Percentiles rank a stretch among this genome's conserved stretches.
These are phyloP conservation scores for Myocastor coypus DNA, from an alignment of 2,113 vertebrate species.

Conservation along the genomic window DNA sequence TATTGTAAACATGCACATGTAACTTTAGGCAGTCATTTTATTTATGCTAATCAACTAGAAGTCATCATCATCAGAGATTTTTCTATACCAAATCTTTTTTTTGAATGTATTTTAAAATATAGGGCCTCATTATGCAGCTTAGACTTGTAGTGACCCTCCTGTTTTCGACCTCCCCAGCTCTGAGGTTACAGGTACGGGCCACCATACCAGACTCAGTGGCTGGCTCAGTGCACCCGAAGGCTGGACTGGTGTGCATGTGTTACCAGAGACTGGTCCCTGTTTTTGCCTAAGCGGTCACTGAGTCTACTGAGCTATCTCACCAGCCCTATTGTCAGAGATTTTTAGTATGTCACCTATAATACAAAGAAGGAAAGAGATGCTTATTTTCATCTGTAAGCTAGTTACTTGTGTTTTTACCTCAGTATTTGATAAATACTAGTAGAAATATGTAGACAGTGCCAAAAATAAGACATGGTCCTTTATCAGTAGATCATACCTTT, in stretches of 20 bases:
- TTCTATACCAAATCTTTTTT: not conserved
- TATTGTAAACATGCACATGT: not conserved
- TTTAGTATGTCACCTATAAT: not conserved
- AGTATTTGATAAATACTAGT: slow-evolving; percentile 58
- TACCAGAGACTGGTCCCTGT: too few relatives aligned
- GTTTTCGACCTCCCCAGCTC: too few relatives aligned
- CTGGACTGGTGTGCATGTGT: too few relatives aligned
- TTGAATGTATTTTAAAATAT: too few relatives aligned
- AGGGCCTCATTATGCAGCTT: too few relatives aligned
- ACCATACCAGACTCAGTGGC: too few relatives aligned
- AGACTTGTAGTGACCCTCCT: too few relatives aligned
- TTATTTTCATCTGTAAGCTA: slow-evolving; percentile 51
- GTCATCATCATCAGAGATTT: slow-evolving; percentile 41
- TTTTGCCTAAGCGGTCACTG: too few relatives aligned
- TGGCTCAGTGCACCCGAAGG: too few relatives aligned
- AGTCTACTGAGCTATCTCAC: too few relatives aligned
- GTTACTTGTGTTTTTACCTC: slow-evolving; percentile 54
- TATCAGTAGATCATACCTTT: slow-evolving; percentile 48
- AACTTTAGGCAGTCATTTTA: slow-evolving; percentile 62
- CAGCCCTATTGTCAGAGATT: not conserved
- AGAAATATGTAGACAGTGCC: not conserved
- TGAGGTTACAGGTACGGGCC: too few relatives aligned
- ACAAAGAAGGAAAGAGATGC: not conserved
- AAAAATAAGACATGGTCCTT: slow-evolving; percentile 56
- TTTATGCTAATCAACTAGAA: slow-evolving; percentile 49